phyloP scores from a whole-genome alignment of 2,797 vertebrate species.

The Lepilemur ruficaudatus region DNA sequence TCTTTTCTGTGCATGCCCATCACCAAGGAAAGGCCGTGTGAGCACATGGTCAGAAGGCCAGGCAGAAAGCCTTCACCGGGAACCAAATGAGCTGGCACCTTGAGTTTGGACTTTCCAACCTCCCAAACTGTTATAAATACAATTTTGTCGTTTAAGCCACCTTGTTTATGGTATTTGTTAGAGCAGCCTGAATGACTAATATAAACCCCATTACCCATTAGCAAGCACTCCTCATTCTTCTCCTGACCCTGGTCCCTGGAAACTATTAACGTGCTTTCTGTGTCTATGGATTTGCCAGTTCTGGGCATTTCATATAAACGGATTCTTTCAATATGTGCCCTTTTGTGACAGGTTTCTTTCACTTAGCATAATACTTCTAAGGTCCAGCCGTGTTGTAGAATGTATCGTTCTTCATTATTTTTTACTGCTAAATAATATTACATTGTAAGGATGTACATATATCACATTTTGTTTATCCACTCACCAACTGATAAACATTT shows the following conservation, averaged over 20 bases:
- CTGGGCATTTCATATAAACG: neutral
- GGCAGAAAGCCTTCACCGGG: neutral
- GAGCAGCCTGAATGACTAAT: neutral
- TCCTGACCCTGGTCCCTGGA: neutral
- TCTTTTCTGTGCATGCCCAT: neutral
- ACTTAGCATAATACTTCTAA: neutral
- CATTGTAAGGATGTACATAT: neutral
- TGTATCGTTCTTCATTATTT: neutral
- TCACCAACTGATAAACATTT: neutral
- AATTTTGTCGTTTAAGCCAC: neutral
- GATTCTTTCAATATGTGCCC: neutral
- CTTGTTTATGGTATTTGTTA: neutral
- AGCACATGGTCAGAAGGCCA: neutral
- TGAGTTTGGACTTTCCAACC: neutral
- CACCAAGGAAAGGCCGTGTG: neutral
- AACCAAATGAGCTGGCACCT: neutral
- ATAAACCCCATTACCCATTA: neutral
- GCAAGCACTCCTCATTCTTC: neutral
- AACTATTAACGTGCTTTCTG: neutral
- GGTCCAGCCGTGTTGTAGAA: neutral
- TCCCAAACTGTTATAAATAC: neutral
- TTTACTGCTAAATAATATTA: neutral
- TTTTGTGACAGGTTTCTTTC: conserved; percentile 29
- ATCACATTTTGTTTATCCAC: neutral
- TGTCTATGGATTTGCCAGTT: neutral